Evolutionary conservation across 2,888 invertebrate species (phyloP).

Genomic region (Corbicula japonica): DNA sequence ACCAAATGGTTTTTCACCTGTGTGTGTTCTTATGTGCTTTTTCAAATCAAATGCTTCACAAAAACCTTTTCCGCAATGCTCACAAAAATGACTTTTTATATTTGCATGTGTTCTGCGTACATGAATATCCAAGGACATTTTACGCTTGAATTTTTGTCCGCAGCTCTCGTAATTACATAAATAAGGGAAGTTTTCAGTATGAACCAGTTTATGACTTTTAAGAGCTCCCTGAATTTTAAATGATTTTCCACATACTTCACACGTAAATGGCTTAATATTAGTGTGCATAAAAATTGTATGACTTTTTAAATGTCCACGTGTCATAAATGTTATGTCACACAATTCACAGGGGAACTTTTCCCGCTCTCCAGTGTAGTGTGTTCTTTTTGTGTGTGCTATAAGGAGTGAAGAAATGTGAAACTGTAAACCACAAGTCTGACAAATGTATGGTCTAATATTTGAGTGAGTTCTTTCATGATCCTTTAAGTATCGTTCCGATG

Average conservation of each 20-base stretch:
- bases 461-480: no score
- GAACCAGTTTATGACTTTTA: conserved; percentile 55
- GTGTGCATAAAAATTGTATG: conserved; percentile 58
- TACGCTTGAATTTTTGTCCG: conserved; percentile 52
- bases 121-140: conserved; percentile 45
- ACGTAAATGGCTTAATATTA: conserved; percentile 54
- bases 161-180: conserved; percentile 55
- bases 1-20: conserved; percentile 56
- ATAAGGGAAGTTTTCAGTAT: conserved; percentile 45
- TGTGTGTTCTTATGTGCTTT: conserved; percentile 53
- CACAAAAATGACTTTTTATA: conserved; percentile 57
- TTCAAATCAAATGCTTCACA: conserved; percentile 52
- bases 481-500: no score
- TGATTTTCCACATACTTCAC: conserved; percentile 61
- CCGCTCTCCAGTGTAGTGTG: no score
- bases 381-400: no score
- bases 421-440: no score
- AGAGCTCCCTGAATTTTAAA: conserved; percentile 60
- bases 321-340: conserved; percentile 49
- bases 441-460: no score
- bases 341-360: conserved; percentile 52
- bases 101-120: conserved; percentile 61
- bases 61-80: conserved; percentile 61
- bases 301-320: conserved; percentile 40
- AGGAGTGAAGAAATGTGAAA: no score